Conservation (phyloP, 37 sponge, comb jelly and placozoan species). For the Axinella damicornis region DNA sequence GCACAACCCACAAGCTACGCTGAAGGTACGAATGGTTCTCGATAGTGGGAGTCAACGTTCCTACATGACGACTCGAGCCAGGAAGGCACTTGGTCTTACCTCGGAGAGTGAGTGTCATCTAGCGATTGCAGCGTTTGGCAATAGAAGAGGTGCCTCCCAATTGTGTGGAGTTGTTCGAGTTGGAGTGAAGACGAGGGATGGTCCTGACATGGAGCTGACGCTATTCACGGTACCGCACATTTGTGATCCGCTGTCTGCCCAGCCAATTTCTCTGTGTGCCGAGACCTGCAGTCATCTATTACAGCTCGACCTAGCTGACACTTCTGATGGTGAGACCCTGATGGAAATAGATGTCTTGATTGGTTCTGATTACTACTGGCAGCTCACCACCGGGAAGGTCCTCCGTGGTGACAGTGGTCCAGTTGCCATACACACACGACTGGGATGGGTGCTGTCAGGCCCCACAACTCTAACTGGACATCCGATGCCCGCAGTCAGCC, state of each 20-base stretch:
- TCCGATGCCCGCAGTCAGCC: too few species aligned
- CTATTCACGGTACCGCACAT: conserved; percentile 30
- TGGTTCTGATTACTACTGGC: conserved; percentile 23
- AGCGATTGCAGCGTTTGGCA: conserved; percentile 39
- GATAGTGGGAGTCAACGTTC: conserved; percentile 51
- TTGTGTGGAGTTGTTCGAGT: conserved; percentile 26
- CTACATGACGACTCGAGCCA: conserved; percentile 35
- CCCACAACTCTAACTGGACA: too few species aligned
- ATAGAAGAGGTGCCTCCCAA: conserved; percentile 11
- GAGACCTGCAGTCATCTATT: not conserved
- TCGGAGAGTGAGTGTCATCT: not conserved
- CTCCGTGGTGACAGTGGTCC: conserved; percentile 3
- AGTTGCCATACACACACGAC: conserved; percentile 11
- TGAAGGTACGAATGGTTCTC: conserved; percentile 16
- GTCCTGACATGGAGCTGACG: not conserved
- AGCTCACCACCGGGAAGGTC: not conserved
- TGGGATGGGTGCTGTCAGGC: conserved; percentile 37
- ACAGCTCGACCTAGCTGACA: conserved; percentile 13
- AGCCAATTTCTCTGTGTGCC: conserved; percentile 8
- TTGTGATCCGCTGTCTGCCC: conserved; percentile 20
- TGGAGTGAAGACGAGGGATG: not conserved
- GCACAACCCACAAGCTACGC: conserved; percentile 4
- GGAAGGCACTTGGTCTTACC: not conserved
- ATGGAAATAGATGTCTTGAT: conserved; percentile 16
- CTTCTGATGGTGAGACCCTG: not conserved